Evolutionary conservation across 2,113 vertebrate species (phyloP), one percentile per base, ranked within the genome.

Genomic region (Toxostoma redivivum): DNA sequence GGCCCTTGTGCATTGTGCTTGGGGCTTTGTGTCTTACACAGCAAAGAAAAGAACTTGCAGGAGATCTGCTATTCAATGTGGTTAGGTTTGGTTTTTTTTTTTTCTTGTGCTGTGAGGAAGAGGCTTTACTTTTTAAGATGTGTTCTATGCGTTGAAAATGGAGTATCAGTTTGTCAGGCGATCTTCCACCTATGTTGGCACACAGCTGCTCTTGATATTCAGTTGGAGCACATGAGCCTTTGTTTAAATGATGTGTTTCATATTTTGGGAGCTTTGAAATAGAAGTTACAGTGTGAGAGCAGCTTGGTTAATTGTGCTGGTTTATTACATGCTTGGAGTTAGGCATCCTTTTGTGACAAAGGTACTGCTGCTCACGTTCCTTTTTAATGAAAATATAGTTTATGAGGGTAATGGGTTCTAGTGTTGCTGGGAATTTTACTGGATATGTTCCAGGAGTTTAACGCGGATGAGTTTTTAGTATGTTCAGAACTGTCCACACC

Each of bases 1-100:
- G 16, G 21, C 25, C 12, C 6, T 60, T 3, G 4, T 13, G 18
- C 24, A 1, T 22, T 16, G 9, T 10, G 20, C 4, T 13, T 47
- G 13, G 14, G 42, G 33, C 18, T 12, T 11, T 28, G 14, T 57
- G 31, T 21, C 24, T 50, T 25, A 25, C 8, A 25, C 24, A 50
- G 48, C 7, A n/a, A 31, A 62, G 30, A 28, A 56, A 56, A 20
- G 2, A 35, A 14, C 10, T 6, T 30, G 40, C 17, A 53, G 35
- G 9, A 15, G 20, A 22, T 19, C 22, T 8, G 10, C 12, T 7
- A 30, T 10, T 11, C 5, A 44, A 37, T 4, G 21, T n/a, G 13
- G 27, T 66, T 67, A 38, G 30, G 4, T 23, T 64, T 69, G 35
- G 21, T 22, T 50, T 27, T 5, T 60, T 66, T 20, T 48, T 27